These are phyloP conservation scores for Rhaphigaster nebulosa DNA, from an alignment of 2,888 invertebrate species.

Conservation along the genomic window DNA sequence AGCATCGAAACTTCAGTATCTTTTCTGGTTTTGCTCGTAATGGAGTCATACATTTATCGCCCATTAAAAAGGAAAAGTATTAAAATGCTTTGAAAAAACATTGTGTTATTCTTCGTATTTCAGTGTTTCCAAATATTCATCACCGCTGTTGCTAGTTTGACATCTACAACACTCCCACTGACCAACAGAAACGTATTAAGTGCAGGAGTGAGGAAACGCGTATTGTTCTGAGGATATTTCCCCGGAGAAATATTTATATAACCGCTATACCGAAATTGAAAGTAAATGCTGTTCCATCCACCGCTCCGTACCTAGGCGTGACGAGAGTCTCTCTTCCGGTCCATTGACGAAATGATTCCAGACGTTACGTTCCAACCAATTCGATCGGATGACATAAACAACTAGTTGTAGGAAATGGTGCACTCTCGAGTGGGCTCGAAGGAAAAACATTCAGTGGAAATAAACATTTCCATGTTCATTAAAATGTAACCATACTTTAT, in stretches of 20 bases:
- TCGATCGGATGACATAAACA: not conserved
- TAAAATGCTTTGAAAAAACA: too few relatives aligned
- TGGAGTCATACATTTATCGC: too few relatives aligned
- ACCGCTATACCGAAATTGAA: not conserved
- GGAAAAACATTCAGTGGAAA: not conserved
- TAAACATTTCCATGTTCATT: too few relatives aligned
- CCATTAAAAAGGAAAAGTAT: too few relatives aligned
- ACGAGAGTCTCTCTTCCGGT: not conserved
- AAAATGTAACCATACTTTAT: too few relatives aligned
- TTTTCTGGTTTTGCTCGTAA: too few relatives aligned
- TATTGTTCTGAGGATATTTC: not conserved
- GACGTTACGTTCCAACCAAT: not conserved
- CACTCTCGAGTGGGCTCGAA: not conserved
- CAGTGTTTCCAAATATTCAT: not conserved
- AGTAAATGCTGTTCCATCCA: constrained; percentile 3
- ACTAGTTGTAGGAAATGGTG: not conserved
- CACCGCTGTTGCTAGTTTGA: too few relatives aligned
- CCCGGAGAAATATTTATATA: not conserved
- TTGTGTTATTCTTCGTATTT: too few relatives aligned
- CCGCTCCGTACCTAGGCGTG: not conserved
- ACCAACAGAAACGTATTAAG: not conserved
- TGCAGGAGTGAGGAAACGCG: not conserved
- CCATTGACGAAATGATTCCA: not conserved
- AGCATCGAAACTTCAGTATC: too few relatives aligned
- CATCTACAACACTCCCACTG: not conserved